Evolutionary conservation across 2,113 vertebrate genomes (phyloP), one percentile per base, ranked within the genome.

Genomic region (Corynorhinus townsendii): DNA sequence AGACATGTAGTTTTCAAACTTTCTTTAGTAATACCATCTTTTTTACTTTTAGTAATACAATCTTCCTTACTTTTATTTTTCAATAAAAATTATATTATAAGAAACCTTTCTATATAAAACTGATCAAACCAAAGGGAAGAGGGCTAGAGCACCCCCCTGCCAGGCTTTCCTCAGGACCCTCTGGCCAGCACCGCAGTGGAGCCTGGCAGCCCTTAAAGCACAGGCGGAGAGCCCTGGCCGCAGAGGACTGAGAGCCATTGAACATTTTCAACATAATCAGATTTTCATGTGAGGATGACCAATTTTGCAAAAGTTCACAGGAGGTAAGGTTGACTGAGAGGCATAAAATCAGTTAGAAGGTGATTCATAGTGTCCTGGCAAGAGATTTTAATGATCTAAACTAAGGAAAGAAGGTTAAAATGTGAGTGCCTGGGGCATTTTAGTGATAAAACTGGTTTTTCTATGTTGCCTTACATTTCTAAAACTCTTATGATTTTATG

Each of bases 331-430:
- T 80, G 45, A 80, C 24, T 26, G 45, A 73, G 47, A 93, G 49
- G 79, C 15, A 20, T n/a, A 86, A 85, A 88, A 16, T 19, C 49
- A 54, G 5, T 56, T 80, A 47, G 49, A 88, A 91, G 28, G 4
- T 26, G 14, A 79, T 56, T 40, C 59, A 5, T 49, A 19, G 20
- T 71, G 17, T 73, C 35, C 19, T 68, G 11, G 22, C 16, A 84
- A 72, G 52, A 96, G 11, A 62, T 35, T 89, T 91, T 85, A 91
- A 84, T 54, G 49, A 15, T 52, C 16, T 66, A 76, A 95, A 87
- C 38, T 43, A 69, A 38, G 33, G n/a, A 68, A 59, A 75, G 2
- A 7, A 64, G 16, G 9, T 71, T 79, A 89, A 87, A 87, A 90
- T 64, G 8, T 83, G 77, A 84, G 33, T 11, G 1, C 6, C 54